Base-by-base conservation (phyloP, 2,797 vertebrate genomes). In the Hydrocynus forskahlii region DNA sequence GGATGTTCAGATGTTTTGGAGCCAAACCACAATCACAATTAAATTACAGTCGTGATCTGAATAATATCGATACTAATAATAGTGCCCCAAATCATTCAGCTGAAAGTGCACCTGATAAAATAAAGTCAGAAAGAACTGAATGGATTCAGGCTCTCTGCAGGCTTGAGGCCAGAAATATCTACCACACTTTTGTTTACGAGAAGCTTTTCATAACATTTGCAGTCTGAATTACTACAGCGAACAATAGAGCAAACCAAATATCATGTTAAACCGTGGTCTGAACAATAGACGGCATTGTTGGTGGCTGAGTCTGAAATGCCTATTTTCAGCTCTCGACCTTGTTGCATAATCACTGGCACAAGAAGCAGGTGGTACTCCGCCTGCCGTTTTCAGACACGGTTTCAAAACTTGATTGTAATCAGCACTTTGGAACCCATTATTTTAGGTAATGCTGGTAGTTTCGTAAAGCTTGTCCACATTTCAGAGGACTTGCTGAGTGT, bases 221-320 rank as follows among this genome's bases (percentile, higher is more conserved):
- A 14, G 50, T 78, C 84, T 71, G n/a, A 25, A 57, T 75, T 72
- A 54, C 21, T 2, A 10, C 38, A 55, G 29, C 40, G 70, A 71
- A 86, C 86, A 55, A 80, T 38, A 50, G 77, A 79, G 4, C 8
- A n/a, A 70, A 73, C 13, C 0, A 0, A 0, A 45, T 76, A 84
- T 81, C 79, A 74, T 21, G 78, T 62, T 79, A 48, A 75, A 54
- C 77, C 57, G 52, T 50, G 25, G 68, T 62, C 54, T 25, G 19
- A 77, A 86, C 64, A 82, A 86, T 45, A 63, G 29, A 40, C 74
- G 57, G 14, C 13, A 67, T 67, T 84, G 80, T 80, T 68, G 54
- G 69, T 16, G 12, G 5, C 45, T 79, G 80, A 86, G 63, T 12
- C 40, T 59, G 48, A 54, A 70, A 77, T 80, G 59, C 19, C 29